These are phyloP conservation scores for Girardinichthys multiradiatus DNA, from an alignment of 2,113 vertebrate species.

Conservation along the genomic window DNA sequence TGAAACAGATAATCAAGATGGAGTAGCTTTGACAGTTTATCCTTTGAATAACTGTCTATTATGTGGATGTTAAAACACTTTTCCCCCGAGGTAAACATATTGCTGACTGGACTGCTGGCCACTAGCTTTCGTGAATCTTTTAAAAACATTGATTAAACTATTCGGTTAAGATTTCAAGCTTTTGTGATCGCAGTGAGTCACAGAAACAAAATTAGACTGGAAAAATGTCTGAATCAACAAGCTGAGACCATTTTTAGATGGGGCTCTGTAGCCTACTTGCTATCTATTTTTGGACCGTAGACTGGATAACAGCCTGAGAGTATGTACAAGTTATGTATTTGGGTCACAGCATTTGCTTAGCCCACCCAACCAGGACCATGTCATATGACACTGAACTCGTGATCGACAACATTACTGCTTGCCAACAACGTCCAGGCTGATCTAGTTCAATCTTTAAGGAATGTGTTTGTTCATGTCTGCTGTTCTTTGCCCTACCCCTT, in stretches of 20 bases:
- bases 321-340: slow-evolving; percentile 56
- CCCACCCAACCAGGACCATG: slow-evolving; percentile 31
- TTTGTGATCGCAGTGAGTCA: neutral
- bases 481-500: slow-evolving; percentile 58
- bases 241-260: neutral
- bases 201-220: neutral
- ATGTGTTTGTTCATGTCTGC: slow-evolving; percentile 68
- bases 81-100: no score
- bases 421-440: slow-evolving; percentile 41
- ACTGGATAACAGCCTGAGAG: slow-evolving; percentile 30
- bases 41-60: neutral
- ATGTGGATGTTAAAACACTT: neutral
- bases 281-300: slow-evolving; percentile 47
- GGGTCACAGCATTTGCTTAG: slow-evolving; percentile 60
- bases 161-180: neutral
- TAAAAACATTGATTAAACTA: neutral
- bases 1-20: slow-evolving; percentile 1
- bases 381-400: slow-evolving; percentile 63
- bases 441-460: slow-evolving; percentile 58
- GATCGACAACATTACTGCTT: slow-evolving; percentile 43
- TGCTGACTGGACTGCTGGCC: neutral
- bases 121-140: neutral
- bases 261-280: neutral
- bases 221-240: neutral
- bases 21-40: neutral